phyloP scores from a whole-genome alignment of 2,888 invertebrate genomes.

The Yponomeuta malinellus region DNA sequence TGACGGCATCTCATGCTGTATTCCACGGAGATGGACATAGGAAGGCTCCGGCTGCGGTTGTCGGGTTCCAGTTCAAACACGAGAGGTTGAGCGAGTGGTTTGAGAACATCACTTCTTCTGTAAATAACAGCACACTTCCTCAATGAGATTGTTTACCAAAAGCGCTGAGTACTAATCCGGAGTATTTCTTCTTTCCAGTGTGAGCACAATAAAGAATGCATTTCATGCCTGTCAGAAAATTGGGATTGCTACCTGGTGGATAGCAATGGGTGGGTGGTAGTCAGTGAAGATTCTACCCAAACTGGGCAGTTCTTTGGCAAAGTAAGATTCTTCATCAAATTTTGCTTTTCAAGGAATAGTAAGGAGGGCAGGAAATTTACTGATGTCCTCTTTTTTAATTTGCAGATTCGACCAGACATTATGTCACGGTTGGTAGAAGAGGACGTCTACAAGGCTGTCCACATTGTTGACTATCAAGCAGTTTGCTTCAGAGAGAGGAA shows the following conservation, averaged over 20 bases:
- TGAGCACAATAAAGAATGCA: constrained; percentile 65
- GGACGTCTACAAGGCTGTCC: constrained; percentile 83
- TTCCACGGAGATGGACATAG: constrained; percentile 78
- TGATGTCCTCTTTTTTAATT: constrained; percentile 5
- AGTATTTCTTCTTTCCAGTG: constrained; percentile 42
- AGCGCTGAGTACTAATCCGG: not conserved
- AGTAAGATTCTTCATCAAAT: constrained; percentile 47
- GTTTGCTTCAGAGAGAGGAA: constrained; percentile 86
- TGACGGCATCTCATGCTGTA: constrained; percentile 92
- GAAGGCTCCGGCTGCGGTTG: constrained; percentile 80
- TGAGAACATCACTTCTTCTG: constrained; percentile 85
- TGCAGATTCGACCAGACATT: constrained; percentile 79
- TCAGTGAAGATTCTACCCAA: constrained; percentile 81
- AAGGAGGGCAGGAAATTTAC: not conserved
- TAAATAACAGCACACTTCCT: constrained; percentile 42
- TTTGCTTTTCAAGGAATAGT: not conserved
- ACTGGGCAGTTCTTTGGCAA: constrained; percentile 93
- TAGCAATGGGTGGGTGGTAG: constrained; percentile 90
- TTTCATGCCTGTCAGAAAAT: constrained; percentile 73
- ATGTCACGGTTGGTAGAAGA: constrained; percentile 85
- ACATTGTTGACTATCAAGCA: constrained; percentile 91
- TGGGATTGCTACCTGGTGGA: constrained; percentile 91
- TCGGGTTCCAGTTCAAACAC: constrained; percentile 89
- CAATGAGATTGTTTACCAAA: too few relatives aligned
- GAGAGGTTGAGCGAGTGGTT: constrained; percentile 85